A percentile compares a stretch with the other conserved stretches of the same genome.
Conservation (phyloP, 2,113 vertebrate genomes). For the Copsychus sechellarum region DNA sequence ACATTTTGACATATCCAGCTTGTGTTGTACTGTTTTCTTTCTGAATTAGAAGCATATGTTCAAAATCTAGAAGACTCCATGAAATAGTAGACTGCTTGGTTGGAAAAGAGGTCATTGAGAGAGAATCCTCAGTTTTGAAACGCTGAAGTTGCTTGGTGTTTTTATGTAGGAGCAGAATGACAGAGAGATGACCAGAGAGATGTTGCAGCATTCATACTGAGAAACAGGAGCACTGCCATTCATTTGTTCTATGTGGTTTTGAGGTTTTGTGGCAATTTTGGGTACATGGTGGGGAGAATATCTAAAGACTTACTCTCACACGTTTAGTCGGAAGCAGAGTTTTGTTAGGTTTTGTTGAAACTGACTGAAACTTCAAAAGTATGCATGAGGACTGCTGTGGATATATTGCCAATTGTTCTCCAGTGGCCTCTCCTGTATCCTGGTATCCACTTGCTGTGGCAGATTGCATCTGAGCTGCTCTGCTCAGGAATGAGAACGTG, state of each 20-base stretch:
- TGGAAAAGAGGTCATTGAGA: background rate
- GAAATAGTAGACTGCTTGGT: background rate
- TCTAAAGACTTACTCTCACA: background rate
- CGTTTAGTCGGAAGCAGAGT: background rate
- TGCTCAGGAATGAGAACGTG: background rate
- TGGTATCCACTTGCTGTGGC: background rate
- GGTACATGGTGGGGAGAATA: background rate
- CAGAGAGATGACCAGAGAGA: background rate
- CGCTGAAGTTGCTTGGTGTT: background rate
- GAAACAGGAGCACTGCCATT: background rate
- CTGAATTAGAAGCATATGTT: conserved; percentile 1
- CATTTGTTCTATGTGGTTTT: background rate
- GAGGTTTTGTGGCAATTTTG: background rate
- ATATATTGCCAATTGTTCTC: background rate
- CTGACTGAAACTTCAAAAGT: background rate
- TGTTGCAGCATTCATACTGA: background rate
- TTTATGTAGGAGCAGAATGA: background rate
- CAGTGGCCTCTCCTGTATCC: background rate
- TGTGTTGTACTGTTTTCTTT: background rate
- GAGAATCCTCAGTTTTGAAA: background rate
- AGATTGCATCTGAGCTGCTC: background rate
- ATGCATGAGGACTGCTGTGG: background rate
- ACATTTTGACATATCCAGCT: background rate
- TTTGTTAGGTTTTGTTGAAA: background rate
- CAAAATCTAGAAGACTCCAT: background rate